These are phyloP conservation scores for Anoplophora glabripennis DNA, from an alignment of 1,140 invertebrate species.

Conservation along the genomic window DNA sequence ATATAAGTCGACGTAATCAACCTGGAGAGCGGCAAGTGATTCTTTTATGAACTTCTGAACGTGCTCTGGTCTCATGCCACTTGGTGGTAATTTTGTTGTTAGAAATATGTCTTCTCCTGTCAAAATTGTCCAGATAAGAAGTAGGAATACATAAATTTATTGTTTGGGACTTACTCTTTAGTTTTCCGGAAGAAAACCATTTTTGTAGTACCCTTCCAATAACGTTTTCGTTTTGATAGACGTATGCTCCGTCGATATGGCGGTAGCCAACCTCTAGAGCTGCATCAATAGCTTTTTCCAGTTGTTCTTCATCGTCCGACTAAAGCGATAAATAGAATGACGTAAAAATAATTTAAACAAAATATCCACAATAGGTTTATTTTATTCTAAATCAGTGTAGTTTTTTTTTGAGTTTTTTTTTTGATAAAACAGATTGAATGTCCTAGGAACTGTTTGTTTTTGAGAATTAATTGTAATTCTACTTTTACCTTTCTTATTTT, in stretches of 20 bases:
- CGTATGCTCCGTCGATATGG: constrained; percentile 79
- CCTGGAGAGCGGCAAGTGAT: constrained; percentile 69
- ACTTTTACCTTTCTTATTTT: not conserved
- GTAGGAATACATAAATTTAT: not conserved
- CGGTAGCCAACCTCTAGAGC: constrained; percentile 68
- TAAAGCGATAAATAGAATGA: constrained; percentile 31
- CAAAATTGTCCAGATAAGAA: constrained; percentile 6
- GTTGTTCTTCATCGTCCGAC: constrained; percentile 66
- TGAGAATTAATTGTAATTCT: too few relatives aligned
- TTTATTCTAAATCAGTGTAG: too few relatives aligned
- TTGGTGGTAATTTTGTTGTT: constrained; percentile 70
- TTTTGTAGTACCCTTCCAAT: constrained; percentile 73
- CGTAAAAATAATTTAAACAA: too few relatives aligned
- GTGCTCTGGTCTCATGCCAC: constrained; percentile 57
- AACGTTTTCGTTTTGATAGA: constrained; percentile 77
- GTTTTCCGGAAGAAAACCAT: constrained; percentile 67
- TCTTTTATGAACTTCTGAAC: constrained; percentile 70
- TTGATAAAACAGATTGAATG: too few relatives aligned
- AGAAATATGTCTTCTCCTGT: constrained; percentile 74
- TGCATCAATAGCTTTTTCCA: constrained; percentile 63
- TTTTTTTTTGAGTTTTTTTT: too few relatives aligned
- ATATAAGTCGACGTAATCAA: constrained; percentile 83
- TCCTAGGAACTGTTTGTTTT: too few relatives aligned
- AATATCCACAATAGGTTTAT: too few relatives aligned
- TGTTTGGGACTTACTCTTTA: constrained; percentile 52